Base-by-base conservation (phyloP, 2,888 invertebrate genomes). In the Rotaria magnacalcarata region DNA sequence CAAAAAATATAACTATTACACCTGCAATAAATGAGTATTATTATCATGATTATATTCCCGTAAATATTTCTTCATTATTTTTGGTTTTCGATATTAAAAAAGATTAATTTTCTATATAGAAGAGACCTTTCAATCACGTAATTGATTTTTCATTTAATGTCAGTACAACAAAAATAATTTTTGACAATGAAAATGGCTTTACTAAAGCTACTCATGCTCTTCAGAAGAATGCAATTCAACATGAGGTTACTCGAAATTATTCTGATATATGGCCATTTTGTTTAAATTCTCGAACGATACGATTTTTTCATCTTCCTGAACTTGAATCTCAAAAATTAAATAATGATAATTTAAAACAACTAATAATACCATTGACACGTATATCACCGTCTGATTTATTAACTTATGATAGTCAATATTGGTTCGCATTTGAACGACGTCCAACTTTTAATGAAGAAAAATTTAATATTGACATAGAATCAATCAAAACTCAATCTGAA, bases 181-280 rank as follows among this genome's bases (percentile, higher is more conserved):
- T 34, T 41, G 34, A 34, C 14, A 14, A 11, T 34, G 7, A 67
- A 6, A 2, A 19, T 6, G 67, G 16, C 24, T 67, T 34, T 34
- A 2, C 0, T 11, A 16, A 27, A 34, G 67, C 67, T 27, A 5
- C 6, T 34, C 0, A 5, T 5, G 1, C 1, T 7, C 34, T 67
- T 7, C 0, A 14, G 5, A 3, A 3, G 8, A 0, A 19, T 19
- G 16, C 2, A 27, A 67, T 67, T 41, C 19, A 16, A 41, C 11
- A 67, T 41, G 67, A 67, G 34, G 34, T 34, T 16, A 67, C 34
- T 41, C 67, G 67, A 16, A 5, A 67, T 19, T 67, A 67, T 34
- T 16, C 67, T 19, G 67, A 67, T 67, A 67, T 67, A 19, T 67
- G 67, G 67, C 34, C 67, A 34, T 67, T 67, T 67, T 67, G 67